Conservation (phyloP, 1,140 invertebrate genomes). For the Heliconius hermathena region DNA sequence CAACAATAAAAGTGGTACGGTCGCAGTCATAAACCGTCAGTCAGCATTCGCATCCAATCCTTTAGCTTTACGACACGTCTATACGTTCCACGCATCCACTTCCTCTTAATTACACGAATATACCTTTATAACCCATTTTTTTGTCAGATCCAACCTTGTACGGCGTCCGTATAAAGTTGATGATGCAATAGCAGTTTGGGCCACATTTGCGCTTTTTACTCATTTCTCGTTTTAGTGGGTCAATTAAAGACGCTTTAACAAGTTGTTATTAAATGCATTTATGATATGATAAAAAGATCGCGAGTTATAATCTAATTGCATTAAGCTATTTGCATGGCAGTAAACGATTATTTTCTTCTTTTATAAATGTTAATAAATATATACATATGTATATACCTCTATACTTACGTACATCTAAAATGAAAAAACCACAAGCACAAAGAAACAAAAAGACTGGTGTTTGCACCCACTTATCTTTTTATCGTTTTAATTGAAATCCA, state of each 20-base stretch:
- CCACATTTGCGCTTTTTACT: conserved; percentile 33
- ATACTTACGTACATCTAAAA: conserved; percentile 13
- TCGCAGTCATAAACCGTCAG: conserved; percentile 70
- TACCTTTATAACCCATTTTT: conserved; percentile 66
- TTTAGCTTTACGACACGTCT: conserved; percentile 75
- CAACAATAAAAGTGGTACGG: conserved; percentile 78
- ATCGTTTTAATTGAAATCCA: conserved; percentile 78
- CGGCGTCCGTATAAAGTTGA: conserved; percentile 41
- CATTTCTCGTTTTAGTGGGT: conserved; percentile 32
- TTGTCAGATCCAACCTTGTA: conserved; percentile 52
- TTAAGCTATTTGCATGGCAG: conserved; percentile 10
- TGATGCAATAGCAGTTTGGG: conserved; percentile 42
- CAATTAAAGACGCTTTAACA: conserved; percentile 39
- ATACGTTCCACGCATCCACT: conserved; percentile 72
- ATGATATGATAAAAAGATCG: conserved; percentile 29
- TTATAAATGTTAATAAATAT: background rate
- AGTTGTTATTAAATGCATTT: conserved; percentile 37
- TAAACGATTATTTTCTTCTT: background rate
- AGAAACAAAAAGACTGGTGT: conserved; percentile 54
- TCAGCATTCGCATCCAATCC: conserved; percentile 76
- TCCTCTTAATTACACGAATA: conserved; percentile 73
- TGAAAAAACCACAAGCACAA: conserved; percentile 13
- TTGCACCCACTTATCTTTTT: conserved; percentile 73
- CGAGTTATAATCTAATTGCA: conserved; percentile 14
- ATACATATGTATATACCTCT: background rate